Evolutionary conservation across 2,888 invertebrate species (phyloP), one percentile per base, ranked within the genome.

Genomic region (Pinctada fucata): DNA sequence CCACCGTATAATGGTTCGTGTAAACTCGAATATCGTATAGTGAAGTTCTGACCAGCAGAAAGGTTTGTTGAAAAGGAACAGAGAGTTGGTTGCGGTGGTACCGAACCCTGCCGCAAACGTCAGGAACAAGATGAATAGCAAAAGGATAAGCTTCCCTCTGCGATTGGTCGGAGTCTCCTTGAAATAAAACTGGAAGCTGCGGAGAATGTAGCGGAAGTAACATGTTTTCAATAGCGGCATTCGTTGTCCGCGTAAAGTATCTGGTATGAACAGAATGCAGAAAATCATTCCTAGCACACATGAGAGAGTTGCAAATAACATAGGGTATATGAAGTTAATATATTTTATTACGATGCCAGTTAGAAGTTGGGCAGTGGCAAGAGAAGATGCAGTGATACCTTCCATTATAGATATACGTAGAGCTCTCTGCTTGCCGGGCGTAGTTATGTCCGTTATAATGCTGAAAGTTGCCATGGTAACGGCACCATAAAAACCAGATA

Each of bases 41-140:
- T 82, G 72, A 16, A 83, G 71, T 13, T 78, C 81, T 1, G 74
- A 51, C 85, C 85, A 86, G 66, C 85, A 86, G 70, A 84, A 75
- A 8, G 79, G 75, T 1, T 64, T 1, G 52, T 76, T 76, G n/a
- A 82, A 49, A 6, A 81, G 70, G 66, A 75, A 82, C 13, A 81
- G 58, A 2, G 72, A 77, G 66, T 75, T 64, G 31, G 84, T 71
- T 8, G 75, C 78, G 0, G 79, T 71, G 65, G 79, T 80, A 50
- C 83, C 83, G 50, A 82, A 70, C 51, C 82, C 74, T n/a, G 82
- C 80, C n/a, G 82, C 82, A 13, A 83, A 81, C 3, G 81, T 77
- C 47, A 83, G 67, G 13, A 82, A 66, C 6, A 85, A 80, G 31
- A 80, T 72, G 0, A 75, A 3, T 8, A 84, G 65, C 6, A 76